Evolutionary conservation across 30 jellyfish, hydroid and myxozoan genomes (phyloP).

Genomic region (Hydractinia echinata): DNA sequence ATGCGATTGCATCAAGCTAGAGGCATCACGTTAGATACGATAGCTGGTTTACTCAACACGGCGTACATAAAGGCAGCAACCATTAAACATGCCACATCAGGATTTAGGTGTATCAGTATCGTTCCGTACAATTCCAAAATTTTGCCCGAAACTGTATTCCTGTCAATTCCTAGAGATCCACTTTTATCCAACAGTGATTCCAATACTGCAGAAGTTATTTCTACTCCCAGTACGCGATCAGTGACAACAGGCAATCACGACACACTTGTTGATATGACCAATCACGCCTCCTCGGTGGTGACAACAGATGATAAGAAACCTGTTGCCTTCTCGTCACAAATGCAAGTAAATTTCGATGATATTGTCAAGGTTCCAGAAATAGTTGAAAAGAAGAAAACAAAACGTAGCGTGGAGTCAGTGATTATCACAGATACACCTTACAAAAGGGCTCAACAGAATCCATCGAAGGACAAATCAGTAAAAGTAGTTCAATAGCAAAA

Average conservation of each 20-base stretch:
- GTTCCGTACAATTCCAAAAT: constrained; percentile 31
- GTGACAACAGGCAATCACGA: neutral
- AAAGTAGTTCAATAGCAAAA: neutral
- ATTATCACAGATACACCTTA: constrained; percentile 26
- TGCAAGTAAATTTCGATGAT: neutral
- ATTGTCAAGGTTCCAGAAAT: constrained; percentile 25
- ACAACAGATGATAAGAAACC: neutral
- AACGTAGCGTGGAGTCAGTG: constrained; percentile 16
- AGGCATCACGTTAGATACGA: constrained; percentile 6
- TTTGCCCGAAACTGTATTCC: constrained; percentile 19
- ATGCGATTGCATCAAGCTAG: constrained; percentile 31
- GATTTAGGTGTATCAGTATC: constrained; percentile 28
- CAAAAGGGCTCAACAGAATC: constrained; percentile 17
- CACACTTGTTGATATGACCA: neutral
- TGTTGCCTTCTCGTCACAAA: neutral
- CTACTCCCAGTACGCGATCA: too few species aligned
- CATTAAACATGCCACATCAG: constrained; percentile 27
- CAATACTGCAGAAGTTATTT: neutral
- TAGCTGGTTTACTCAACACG: constrained; percentile 31
- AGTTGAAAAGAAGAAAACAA: constrained; percentile 4
- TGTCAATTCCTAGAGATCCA: constrained; percentile 11
- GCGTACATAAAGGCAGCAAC: constrained; percentile 41
- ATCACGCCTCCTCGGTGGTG: neutral
- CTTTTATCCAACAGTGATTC: too few species aligned
- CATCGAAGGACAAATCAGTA: neutral